Evolutionary conservation across 2,113 vertebrate genomes (phyloP).

Genomic region (Vicugna pacos): DNA sequence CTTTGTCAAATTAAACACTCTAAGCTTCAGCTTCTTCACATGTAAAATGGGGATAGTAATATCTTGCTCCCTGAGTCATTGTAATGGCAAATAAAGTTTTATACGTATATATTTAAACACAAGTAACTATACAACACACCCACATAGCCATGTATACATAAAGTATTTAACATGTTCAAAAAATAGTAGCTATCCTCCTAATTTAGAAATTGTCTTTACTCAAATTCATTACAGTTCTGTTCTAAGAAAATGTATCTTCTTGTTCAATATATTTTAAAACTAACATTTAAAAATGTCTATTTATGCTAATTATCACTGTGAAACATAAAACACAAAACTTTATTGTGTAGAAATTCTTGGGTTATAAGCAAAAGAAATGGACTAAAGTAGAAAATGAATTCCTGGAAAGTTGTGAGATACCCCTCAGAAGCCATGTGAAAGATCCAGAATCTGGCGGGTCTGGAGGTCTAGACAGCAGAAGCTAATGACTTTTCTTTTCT

Average conservation of each 20-base stretch:
- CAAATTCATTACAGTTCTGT: constrained; percentile 15
- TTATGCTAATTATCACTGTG: constrained; percentile 16
- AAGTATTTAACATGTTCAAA: not conserved
- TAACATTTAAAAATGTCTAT: constrained; percentile 18
- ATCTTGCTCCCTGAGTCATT: not conserved
- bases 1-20: constrained; percentile 9
- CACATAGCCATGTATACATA: not conserved
- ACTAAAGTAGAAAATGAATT: not conserved
- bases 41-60: not conserved
- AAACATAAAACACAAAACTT: constrained; percentile 31
- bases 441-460: not conserved
- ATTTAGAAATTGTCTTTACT: constrained; percentile 37
- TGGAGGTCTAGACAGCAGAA: not conserved
- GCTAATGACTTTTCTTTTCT: not conserved
- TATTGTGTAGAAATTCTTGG: not conserved
- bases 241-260: constrained; percentile 42
- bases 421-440: not conserved
- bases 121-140: not conserved
- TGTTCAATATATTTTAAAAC: constrained; percentile 21
- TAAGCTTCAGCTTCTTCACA: not conserved
- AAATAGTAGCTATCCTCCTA: not conserved
- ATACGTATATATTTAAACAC: not conserved
- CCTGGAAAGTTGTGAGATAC: not conserved
- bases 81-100: not conserved
- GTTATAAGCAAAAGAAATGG: constrained; percentile 15